A percentile compares a stretch with the other conserved stretches of the same genome.
phyloP scores from a whole-genome alignment of 2,113 vertebrate species.

The Pelodiscus sinensis region DNA sequence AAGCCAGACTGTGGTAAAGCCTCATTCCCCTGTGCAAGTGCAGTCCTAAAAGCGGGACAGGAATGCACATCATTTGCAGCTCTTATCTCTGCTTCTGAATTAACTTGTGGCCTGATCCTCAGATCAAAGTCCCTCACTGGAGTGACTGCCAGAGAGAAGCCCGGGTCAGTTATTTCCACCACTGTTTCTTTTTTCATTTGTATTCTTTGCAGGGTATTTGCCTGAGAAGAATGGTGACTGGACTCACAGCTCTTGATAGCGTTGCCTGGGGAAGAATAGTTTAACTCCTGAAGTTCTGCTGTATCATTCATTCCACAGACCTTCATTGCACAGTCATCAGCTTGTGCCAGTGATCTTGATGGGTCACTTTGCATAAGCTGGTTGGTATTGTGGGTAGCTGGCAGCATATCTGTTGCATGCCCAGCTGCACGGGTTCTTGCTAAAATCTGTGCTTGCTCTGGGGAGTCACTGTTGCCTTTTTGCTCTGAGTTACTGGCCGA shows the following conservation, averaged over 20 bases:
- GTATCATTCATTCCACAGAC: conserved; percentile 57
- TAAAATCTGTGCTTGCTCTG: not conserved
- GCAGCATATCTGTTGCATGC: not conserved
- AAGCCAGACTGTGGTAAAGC: not conserved
- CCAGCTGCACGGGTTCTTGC: not conserved
- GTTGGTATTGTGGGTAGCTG: conserved; percentile 48
- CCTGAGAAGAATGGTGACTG: conserved; percentile 31
- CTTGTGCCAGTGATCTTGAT: conserved; percentile 20
- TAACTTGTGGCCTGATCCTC: not conserved
- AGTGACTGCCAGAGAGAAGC: not conserved
- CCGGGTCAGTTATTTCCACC: not conserved
- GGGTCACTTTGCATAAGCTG: conserved; percentile 54
- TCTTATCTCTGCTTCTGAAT: not conserved
- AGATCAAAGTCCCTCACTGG: fast-evolving
- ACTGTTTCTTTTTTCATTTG: not conserved
- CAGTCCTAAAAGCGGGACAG: not conserved
- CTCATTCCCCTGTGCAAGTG: fast-evolving
- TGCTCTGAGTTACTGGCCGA: not conserved
- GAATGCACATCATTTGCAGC: fast-evolving
- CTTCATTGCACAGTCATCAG: conserved; percentile 51
- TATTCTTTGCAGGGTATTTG: conserved; percentile 23
- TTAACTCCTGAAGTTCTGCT: conserved; percentile 10
- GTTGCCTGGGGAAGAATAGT: not conserved
- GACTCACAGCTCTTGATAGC: not conserved
- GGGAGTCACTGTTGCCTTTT: not conserved